Evolutionary conservation across 2,888 invertebrate genomes (phyloP).

Genomic region (Napeogenes sylphis): DNA sequence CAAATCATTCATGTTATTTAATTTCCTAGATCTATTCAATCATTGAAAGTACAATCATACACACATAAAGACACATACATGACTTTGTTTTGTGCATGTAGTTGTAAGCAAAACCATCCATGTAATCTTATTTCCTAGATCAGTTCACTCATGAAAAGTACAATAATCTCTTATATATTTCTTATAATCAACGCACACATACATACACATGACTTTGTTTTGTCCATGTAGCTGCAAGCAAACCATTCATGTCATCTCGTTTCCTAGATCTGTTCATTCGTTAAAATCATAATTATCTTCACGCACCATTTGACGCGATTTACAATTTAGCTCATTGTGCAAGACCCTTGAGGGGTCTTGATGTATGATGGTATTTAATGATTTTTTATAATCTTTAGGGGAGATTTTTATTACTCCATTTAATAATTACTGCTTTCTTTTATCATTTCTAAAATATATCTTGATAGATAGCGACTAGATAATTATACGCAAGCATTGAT

Average conservation of each 20-base stretch:
- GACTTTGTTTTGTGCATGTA: too few species aligned
- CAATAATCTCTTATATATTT: conserved; percentile 13
- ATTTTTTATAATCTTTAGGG: not conserved
- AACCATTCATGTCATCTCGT: not conserved
- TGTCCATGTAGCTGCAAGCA: not conserved
- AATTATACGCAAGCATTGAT: too few species aligned
- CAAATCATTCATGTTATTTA: too few species aligned
- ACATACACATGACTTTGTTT: not conserved
- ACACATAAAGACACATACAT: not conserved
- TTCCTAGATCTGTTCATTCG: conserved; percentile 13
- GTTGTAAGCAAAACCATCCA: too few species aligned
- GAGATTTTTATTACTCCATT: not conserved
- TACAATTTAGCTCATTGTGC: conserved; percentile 31
- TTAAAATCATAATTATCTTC: conserved; percentile 39
- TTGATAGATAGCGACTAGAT: too few species aligned
- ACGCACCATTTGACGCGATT: conserved; percentile 41
- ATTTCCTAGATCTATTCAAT: too few species aligned
- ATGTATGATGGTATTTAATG: conserved; percentile 18
- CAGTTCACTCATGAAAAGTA: too few species aligned
- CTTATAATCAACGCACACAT: not conserved
- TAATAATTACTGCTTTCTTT: not conserved
- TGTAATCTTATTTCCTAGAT: too few species aligned
- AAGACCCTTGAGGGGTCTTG: conserved; percentile 18
- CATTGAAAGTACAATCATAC: too few species aligned
- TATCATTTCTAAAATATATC: not conserved